Base-by-base conservation (phyloP, 92 coral and sea anemone genomes). In the Blastomussa wellsi region DNA sequence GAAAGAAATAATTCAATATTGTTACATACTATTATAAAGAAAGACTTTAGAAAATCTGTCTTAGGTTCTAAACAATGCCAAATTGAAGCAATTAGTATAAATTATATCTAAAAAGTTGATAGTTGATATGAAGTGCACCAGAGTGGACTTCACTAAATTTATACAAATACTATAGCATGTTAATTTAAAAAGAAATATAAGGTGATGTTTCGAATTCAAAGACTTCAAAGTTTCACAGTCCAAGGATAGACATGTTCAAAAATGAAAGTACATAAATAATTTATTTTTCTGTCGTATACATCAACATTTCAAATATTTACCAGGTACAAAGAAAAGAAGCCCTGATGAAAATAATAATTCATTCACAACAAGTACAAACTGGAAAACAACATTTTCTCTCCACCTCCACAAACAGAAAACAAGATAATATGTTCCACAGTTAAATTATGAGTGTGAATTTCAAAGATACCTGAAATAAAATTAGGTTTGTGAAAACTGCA, bases 231-330 rank as follows among this genome's bases (percentile, higher is more conserved):
- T 20, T 48, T 74, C 22, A 77, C 48, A 77, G 20, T 55, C 33
- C 47, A 22, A 33, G 70, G 31, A 22, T 33, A 55, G 10, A 44
- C 38, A 24, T 22, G 74, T 38, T 70, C 32, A 74, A 74, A 57
- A 74, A 65, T 62, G 33, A 41, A 39, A 62, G 74, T 48, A 70
- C 7, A 83, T 83, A 60, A 59, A 83, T 83, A 39, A 83, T 74
- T 83, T 75, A 83, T 83, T 83, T 83, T 83, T 60, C 80, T 83
- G 62, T 83, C 80, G 47, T 41, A 39, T 59, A 65, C 65, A 74
- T 81, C 73, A 83, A 31, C 59, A 83, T 65, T 83, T 83, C 74
- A 75, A 83, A 83, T 83, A 59, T 83, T 75, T 83, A 75, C 87
- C 80, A 74, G 87, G 87, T 65, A 83, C 62, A 83, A 83, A 57